Conservation (phyloP, 1,140 invertebrate species). For the Tetramorium alpestre region DNA sequence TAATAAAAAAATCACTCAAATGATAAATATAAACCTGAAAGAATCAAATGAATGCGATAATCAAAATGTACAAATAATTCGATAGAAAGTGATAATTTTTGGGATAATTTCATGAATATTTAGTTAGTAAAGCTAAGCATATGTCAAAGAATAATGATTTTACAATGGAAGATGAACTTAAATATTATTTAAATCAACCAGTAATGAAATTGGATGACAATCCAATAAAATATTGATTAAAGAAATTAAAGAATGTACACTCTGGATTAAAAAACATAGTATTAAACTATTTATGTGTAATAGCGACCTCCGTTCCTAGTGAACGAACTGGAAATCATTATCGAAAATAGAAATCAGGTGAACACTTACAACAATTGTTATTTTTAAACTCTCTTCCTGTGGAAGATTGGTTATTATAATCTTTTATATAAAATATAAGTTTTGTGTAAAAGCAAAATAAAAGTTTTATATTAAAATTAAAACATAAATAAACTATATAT, state of each 20-base stretch:
- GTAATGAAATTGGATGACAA: not conserved
- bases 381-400: slow-evolving; percentile 2
- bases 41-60: not conserved
- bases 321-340: not conserved
- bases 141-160: not conserved
- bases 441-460: no score
- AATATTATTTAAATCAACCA: slow-evolving; percentile 21
- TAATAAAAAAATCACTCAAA: slow-evolving; percentile 16
- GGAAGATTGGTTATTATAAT: slow-evolving; percentile 18
- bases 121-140: not conserved
- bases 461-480: no score
- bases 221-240: not conserved
- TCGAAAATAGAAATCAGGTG: not conserved
- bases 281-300: not conserved
- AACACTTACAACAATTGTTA: not conserved
- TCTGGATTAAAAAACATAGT: not conserved
- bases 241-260: not conserved
- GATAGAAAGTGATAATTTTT: not conserved
- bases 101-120: not conserved
- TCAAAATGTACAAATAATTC: not conserved
- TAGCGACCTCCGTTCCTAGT: not conserved
- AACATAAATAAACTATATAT: no score
- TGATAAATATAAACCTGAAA: not conserved
- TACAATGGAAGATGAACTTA: slow-evolving; percentile 1
- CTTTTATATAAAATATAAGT: no score